Percentiles rank a stretch among this genome's conserved stretches.
Evolutionary conservation across 1,140 invertebrate genomes (phyloP).

Genomic region (Aradophagus sp.): DNA sequence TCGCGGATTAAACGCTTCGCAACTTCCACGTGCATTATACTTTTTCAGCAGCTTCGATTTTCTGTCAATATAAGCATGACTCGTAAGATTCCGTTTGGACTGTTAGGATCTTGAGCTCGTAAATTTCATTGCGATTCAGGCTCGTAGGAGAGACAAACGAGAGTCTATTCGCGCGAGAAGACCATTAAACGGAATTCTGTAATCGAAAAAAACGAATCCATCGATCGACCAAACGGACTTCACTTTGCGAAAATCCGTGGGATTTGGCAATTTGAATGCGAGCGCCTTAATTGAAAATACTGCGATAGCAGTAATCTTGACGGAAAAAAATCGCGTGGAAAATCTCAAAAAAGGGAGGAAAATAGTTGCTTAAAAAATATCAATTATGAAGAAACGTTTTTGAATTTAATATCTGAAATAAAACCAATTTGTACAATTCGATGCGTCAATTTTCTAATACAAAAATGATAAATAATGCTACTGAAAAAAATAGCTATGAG

Average conservation of each 20-base stretch:
- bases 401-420: no score
- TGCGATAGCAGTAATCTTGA: no score
- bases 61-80: constrained; percentile 46
- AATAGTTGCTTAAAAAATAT: no score
- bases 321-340: no score
- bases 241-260: constrained; percentile 33
- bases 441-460: no score
- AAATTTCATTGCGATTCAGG: constrained; percentile 51
- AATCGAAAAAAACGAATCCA: constrained; percentile 48
- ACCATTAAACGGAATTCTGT: constrained; percentile 43
- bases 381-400: no score
- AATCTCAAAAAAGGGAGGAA: no score
- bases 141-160: constrained; percentile 44
- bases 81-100: constrained; percentile 43
- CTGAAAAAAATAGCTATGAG: no score
- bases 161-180: constrained; percentile 38
- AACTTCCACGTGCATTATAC: constrained; percentile 17
- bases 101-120: constrained; percentile 33
- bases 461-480: no score
- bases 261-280: constrained; percentile 48
- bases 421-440: no score
- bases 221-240: constrained; percentile 34
- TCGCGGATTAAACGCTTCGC: constrained; percentile 11
- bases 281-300: constrained; percentile 40
- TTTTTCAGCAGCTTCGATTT: constrained; percentile 42